Percentiles rank a stretch among this genome's conserved stretches.
phyloP scores from a whole-genome alignment of 2,797 vertebrate species.

The Malurus splendens region DNA sequence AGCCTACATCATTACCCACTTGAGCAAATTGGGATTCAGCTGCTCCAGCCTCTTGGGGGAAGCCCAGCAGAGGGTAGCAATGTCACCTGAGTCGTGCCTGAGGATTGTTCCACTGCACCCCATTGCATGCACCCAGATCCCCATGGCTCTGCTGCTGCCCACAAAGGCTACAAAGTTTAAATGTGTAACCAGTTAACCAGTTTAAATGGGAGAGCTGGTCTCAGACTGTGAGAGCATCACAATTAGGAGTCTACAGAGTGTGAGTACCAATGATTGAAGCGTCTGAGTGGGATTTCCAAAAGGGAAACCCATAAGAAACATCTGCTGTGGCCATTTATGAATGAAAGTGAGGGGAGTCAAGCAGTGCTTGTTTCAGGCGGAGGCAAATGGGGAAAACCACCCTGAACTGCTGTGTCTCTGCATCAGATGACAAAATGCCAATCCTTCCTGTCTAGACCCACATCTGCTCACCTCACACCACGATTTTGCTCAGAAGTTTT shows the following conservation, averaged over 20 bases:
- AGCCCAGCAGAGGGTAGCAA: not conserved
- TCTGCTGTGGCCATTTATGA: not conserved
- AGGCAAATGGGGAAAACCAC: not conserved
- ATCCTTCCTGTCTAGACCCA: not conserved
- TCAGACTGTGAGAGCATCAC: not conserved
- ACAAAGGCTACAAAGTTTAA: not conserved
- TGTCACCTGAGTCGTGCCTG: fast-evolving
- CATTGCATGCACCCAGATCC: not conserved
- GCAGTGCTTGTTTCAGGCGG: not conserved
- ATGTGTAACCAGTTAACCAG: not conserved
- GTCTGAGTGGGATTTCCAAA: not conserved
- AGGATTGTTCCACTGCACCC: not conserved
- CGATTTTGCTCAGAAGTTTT: not conserved
- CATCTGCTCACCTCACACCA: not conserved
- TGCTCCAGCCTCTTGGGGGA: not conserved
- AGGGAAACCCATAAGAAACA: not conserved
- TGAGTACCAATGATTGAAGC: not conserved
- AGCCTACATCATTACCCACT: not conserved
- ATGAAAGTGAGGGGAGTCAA: not conserved
- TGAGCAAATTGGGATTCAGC: not conserved
- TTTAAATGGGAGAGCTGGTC: not conserved
- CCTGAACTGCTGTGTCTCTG: not conserved
- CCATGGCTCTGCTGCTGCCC: not conserved
- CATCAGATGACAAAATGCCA: not conserved
- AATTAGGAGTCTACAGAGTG: too few relatives aligned